These are phyloP conservation scores for Typhlomys cinereus DNA, from an alignment of 2,113 vertebrate genomes.

Conservation along the genomic window DNA sequence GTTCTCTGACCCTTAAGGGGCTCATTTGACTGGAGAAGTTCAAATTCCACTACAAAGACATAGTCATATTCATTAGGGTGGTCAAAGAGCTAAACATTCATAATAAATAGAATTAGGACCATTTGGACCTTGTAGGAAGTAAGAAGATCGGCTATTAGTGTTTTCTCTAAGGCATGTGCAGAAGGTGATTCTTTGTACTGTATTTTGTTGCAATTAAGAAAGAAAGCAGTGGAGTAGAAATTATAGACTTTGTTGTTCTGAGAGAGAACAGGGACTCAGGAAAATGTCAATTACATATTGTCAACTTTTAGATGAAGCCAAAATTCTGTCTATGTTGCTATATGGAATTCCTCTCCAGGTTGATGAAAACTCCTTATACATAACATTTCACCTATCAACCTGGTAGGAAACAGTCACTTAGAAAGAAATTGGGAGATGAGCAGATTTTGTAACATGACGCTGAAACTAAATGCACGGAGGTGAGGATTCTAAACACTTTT, in stretches of 20 bases:
- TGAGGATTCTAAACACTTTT: not conserved
- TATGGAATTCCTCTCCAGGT: not conserved
- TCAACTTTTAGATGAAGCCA: not conserved
- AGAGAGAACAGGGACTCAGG: not conserved
- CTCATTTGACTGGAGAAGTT: no score
- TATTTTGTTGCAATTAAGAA: not conserved
- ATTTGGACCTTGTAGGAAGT: no score
- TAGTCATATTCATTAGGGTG: no score
- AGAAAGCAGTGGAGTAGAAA: not conserved
- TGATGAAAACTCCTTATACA: not conserved
- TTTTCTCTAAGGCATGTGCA: no score
- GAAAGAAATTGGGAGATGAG: not conserved
- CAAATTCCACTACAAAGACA: no score
- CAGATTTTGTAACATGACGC: not conserved
- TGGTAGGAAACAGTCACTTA: rapidly evolving
- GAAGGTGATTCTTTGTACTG: no score
- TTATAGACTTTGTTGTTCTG: not conserved
- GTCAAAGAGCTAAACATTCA: no score
- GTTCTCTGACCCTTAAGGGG: not conserved
- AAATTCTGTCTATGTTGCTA: not conserved
- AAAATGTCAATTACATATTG: not conserved
- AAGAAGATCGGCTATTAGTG: no score
- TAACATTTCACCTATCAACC: not conserved
- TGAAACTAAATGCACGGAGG: not conserved
- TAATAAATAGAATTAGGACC: no score